These are phyloP conservation scores for Listronotus oregonensis DNA, from an alignment of 1,140 invertebrate species.

Conservation along the genomic window DNA sequence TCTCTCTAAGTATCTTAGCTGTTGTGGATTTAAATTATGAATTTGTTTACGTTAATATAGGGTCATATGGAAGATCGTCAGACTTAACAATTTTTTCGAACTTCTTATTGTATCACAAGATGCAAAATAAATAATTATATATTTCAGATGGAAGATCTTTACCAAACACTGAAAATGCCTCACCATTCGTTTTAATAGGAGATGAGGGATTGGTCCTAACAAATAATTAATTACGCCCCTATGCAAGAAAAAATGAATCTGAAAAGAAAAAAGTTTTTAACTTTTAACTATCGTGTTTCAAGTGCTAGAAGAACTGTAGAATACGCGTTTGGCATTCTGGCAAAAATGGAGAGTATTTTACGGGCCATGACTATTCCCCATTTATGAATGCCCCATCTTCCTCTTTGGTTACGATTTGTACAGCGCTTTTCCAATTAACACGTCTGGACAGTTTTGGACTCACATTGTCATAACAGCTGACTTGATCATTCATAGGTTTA, in stretches of 20 bases:
- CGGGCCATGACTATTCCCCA: too few relatives aligned
- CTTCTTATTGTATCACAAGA: constrained; percentile 23
- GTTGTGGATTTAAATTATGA: neutral
- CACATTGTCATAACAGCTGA: too few relatives aligned
- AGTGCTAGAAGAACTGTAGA: constrained; percentile 55
- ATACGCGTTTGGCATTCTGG: constrained; percentile 52
- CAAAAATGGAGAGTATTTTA: constrained; percentile 45
- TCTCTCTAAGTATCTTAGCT: constrained; percentile 41
- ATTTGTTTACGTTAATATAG: constrained; percentile 50
- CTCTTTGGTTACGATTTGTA: too few relatives aligned
- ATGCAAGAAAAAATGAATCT: constrained; percentile 37
- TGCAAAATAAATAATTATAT: constrained; percentile 38
- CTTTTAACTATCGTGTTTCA: constrained; percentile 58
- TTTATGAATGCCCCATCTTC: too few relatives aligned
- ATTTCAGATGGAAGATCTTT: constrained; percentile 42
- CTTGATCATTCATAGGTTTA: too few relatives aligned
- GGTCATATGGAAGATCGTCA: constrained; percentile 50
- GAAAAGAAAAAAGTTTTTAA: constrained; percentile 57
- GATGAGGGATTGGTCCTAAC: constrained; percentile 52
- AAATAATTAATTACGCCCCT: too few relatives aligned
- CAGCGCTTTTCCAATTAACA: too few relatives aligned
- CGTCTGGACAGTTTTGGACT: too few relatives aligned
- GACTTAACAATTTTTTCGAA: too few relatives aligned
- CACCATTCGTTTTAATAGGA: too few relatives aligned
- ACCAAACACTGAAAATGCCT: constrained; percentile 29